Base-by-base conservation (phyloP, 1,140 invertebrate species). In the Magallana gigas region DNA sequence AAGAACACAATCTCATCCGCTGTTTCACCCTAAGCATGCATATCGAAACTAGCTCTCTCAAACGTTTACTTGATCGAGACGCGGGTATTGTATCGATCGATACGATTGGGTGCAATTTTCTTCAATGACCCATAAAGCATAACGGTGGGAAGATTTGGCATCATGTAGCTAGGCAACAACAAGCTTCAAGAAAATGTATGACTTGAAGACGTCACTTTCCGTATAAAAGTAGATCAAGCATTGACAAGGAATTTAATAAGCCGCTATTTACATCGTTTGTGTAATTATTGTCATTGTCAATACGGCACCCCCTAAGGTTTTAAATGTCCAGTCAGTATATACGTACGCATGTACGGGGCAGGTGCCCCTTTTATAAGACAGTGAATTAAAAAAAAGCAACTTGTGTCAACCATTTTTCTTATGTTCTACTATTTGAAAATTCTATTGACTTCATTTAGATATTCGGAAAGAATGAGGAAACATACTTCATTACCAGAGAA, bases 231-330 rank as follows among this genome's bases (percentile, higher is more conserved):
- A 76, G 68, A 76, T 76, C 23, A 29, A 29, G 36, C 36, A 76
- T 76, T 76, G 68, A 76, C 68, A 76, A 29, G 68, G 68, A 76
- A 76, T 76, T 76, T 76, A 76, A 76, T 76, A 76, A 76, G 68
- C 23, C 68, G 23, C 23, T 29, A 76, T 29, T 76, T 76, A 76
- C 68, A 76, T 76, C 68, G 68, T 23, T 76, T 76, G 68, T 76
- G 68, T 76, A 76, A 76, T 76, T 76, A 76, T 76, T 76, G 68
- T 76, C 36, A 76, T 76, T 76, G 68, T 76, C 68, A 76, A 76
- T 76, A 76, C 1, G 23, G 68, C 68, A 76, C 68, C 68, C 68
- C 68, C 68, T 29, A 76, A 76, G 68, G 68, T 62, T 71, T 76
- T 76, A 76, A 76, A 76, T 76, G 68, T 76, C 68, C 68, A 76